Base-by-base conservation (phyloP, 23 tunicate species). In the Styela plicata region DNA sequence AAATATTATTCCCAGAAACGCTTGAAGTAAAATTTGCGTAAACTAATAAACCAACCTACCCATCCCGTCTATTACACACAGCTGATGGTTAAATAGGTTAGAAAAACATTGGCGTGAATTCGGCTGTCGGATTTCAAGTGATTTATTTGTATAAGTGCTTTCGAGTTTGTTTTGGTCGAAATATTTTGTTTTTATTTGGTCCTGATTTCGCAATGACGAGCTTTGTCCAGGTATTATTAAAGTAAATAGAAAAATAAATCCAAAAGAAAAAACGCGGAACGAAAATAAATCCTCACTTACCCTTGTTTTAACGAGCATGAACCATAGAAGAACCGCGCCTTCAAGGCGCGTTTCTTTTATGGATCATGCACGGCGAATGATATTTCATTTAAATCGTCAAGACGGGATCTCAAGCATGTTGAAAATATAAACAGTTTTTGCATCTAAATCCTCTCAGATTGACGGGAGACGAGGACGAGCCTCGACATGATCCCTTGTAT, bases 101-200 rank as follows among this genome's bases (percentile, higher is more conserved):
- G 77, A 71, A 71, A 31, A 71, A 71, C 77, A 71, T 30, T 71
- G 77, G 77, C 77, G 36, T 71, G 77, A 71, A 71, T 71, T 71
- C 77, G 34, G 17, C 77, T 71, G 77, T 71, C 77, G 34, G 77
- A 71, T 71, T 71, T 71, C 5, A 34, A 36, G 16, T 34, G 77
- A 71, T 71, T 71, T 71, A 71, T 71, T 71, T 71, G 77, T 34
- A 18, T 29, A 29, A 71, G 36, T 22, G 77, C 34, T 20, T 71
- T 34, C 77, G n/a, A 33, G 77, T 71, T 27, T 71, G 77, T 71
- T 71, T 71, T 71, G 77, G 77, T 33, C 29, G 34, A 28, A 71
- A 19, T 71, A 33, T 20, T 32, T 33, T 71, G 77, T 71, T 71
- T 71, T 71, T 32, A 71, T 71, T 71, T 36, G 32, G 34, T 34